A percentile compares a stretch with the other conserved stretches of the same genome.
These are phyloP conservation scores for Corbicula japonica DNA, from an alignment of 2,888 invertebrate species.

Conservation along the genomic window DNA sequence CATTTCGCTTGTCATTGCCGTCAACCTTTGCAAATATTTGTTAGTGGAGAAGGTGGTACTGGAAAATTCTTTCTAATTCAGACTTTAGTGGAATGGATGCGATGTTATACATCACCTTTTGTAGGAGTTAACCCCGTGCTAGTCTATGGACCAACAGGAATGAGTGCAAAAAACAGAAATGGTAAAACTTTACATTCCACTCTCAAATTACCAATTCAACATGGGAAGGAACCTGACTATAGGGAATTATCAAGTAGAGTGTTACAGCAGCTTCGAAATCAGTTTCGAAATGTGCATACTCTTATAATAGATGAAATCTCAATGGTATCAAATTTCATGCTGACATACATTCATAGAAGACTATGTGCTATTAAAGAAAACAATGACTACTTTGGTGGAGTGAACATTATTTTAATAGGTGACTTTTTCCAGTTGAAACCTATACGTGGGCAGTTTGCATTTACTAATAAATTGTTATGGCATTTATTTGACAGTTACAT, in stretches of 20 bases:
- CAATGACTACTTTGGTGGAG: conserved; percentile 45
- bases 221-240: conserved; percentile 50
- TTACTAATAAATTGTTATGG: conserved; percentile 45
- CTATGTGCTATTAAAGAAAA: conserved; percentile 41
- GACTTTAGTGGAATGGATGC: conserved; percentile 52
- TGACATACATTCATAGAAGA: conserved; percentile 46
- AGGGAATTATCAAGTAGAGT: conserved; percentile 36
- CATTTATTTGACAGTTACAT: conserved; percentile 43
- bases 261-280: conserved; percentile 30
- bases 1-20: conserved; percentile 18
- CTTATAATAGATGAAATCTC: conserved; percentile 63
- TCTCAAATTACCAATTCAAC: conserved; percentile 50
- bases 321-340: conserved; percentile 46
- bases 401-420: conserved; percentile 52
- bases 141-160: conserved; percentile 60
- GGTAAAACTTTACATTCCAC: conserved; percentile 55
- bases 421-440: conserved; percentile 59
- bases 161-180: conserved; percentile 57
- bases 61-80: conserved; percentile 52
- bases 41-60: conserved; percentile 50
- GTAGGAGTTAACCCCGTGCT: conserved; percentile 43
- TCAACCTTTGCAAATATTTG: conserved; percentile 29
- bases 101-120: conserved; percentile 23
- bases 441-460: conserved; percentile 42
- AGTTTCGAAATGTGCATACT: conserved; percentile 46